A percentile compares a stretch with the other conserved stretches of the same genome.
Evolutionary conservation across 2,113 vertebrate genomes (phyloP).

Genomic region (Girardinichthys multiradiatus): DNA sequence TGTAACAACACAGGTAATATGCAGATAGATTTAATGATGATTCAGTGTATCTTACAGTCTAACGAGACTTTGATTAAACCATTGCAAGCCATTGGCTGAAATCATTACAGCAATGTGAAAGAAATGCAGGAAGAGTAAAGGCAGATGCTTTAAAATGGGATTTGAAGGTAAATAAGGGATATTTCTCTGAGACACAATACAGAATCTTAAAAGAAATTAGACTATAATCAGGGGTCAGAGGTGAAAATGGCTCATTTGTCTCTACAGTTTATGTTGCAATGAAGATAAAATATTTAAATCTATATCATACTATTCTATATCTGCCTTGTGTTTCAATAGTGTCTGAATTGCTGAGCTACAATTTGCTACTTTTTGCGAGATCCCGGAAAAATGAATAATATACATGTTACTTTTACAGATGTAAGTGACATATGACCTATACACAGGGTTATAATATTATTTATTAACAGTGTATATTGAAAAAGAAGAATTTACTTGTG

Average conservation of each 20-base stretch:
- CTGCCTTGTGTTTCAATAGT: neutral
- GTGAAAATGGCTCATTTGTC: neutral
- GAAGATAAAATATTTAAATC: neutral
- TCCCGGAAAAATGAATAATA: neutral
- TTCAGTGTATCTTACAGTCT: constrained; percentile 66
- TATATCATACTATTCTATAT: neutral
- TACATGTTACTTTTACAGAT: too few species aligned
- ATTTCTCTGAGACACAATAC: neutral
- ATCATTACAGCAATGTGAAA: constrained; percentile 43
- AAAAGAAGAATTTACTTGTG: neutral
- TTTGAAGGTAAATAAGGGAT: constrained; percentile 10
- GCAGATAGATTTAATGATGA: constrained; percentile 74
- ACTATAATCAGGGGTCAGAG: neutral
- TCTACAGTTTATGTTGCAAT: too few species aligned
- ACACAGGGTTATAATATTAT: neutral
- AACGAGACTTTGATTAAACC: constrained; percentile 68
- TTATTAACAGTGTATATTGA: neutral
- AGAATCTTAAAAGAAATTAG: neutral
- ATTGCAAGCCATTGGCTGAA: constrained; percentile 54
- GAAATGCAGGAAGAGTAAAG: constrained; percentile 9
- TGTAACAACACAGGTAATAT: constrained; percentile 73
- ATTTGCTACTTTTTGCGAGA: neutral
- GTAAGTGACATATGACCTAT: too few species aligned
- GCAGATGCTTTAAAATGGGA: constrained; percentile 5
- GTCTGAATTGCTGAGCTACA: neutral